These are phyloP conservation scores for Zaprionus kolodkinae DNA, from an alignment of 1,140 invertebrate species.

Conservation along the genomic window DNA sequence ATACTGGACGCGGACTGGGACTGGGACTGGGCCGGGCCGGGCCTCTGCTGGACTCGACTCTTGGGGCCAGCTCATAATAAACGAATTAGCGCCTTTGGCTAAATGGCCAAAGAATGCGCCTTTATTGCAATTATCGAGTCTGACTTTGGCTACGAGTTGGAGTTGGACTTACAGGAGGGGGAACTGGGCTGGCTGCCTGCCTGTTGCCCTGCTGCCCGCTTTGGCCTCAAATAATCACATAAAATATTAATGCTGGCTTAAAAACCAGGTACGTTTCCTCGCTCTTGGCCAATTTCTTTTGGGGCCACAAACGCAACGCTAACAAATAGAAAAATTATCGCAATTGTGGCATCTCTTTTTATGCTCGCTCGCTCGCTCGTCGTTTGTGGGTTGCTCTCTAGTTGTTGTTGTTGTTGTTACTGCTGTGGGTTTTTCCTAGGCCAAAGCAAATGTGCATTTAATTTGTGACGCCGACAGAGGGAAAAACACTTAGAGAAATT, in stretches of 20 bases:
- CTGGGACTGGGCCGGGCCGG: not conserved
- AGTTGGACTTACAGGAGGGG: conserved; percentile 20
- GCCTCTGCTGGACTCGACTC: not conserved
- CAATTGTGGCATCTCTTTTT: conserved; percentile 80
- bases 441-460: conserved; percentile 74
- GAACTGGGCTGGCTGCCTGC: conserved; percentile 50
- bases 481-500: conserved; percentile 45
- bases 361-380: conserved; percentile 33
- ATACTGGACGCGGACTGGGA: too few relatives aligned
- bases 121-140: conserved; percentile 82
- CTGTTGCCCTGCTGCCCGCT: conserved; percentile 32
- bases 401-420: conserved; percentile 24
- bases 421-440: conserved; percentile 61
- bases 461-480: conserved; percentile 65
- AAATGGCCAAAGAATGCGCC: conserved; percentile 77
- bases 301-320: conserved; percentile 75
- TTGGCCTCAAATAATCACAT: conserved; percentile 74
- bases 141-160: conserved; percentile 20
- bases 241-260: conserved; percentile 76
- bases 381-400: conserved; percentile 37
- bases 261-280: conserved; percentile 51
- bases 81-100: conserved; percentile 80
- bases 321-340: conserved; percentile 83
- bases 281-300: conserved; percentile 80
- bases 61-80: conserved; percentile 63